Percentiles rank a stretch among this genome's conserved stretches.
phyloP scores from a whole-genome alignment of 2,888 invertebrate genomes.

The Lepidochitona cinerea region DNA sequence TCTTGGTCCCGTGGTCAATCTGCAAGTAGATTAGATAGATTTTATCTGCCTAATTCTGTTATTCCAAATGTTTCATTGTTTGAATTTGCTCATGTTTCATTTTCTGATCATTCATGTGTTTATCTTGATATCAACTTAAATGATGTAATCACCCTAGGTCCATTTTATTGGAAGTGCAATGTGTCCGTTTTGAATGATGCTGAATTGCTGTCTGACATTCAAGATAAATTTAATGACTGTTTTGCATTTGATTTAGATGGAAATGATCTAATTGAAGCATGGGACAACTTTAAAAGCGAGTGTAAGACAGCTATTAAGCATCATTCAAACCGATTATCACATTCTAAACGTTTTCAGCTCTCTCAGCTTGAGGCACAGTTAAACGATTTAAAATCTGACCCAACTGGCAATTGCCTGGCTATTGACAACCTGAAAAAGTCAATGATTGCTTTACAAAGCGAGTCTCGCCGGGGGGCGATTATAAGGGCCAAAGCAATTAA shows the following conservation, averaged over 20 bases:
- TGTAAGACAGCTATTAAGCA: neutral
- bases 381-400: neutral
- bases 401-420: neutral
- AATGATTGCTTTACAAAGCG: neutral
- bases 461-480: neutral
- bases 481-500: neutral
- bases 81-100: neutral
- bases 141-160: neutral
- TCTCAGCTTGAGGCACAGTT: neutral
- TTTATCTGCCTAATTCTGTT: neutral
- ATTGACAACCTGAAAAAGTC: neutral
- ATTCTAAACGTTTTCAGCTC: neutral
- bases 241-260: neutral
- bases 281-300: neutral
- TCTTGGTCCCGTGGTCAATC: neutral
- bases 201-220: neutral
- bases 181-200: neutral
- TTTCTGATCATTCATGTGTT: conserved; percentile 1
- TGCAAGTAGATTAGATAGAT: neutral
- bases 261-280: neutral
- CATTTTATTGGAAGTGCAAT: neutral
- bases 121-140: neutral
- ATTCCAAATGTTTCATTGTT: neutral
- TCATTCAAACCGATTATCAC: neutral
- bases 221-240: neutral